Evolutionary conservation across 1,140 invertebrate species (phyloP).

Genomic region (Drosophila pruinosa): DNA sequence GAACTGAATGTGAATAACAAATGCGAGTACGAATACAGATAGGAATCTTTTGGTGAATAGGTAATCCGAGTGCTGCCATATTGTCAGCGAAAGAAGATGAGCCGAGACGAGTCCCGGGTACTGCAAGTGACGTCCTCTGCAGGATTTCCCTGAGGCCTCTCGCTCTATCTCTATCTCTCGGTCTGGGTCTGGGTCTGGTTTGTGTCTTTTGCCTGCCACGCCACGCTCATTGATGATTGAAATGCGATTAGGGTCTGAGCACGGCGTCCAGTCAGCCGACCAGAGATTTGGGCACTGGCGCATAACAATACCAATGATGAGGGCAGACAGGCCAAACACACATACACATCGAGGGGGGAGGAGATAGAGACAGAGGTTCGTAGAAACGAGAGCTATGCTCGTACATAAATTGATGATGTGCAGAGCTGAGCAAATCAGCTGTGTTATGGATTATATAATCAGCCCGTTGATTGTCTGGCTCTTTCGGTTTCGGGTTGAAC

Average conservation of each 20-base stretch:
- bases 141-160: slow-evolving; percentile 24
- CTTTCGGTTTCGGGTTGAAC: slow-evolving; percentile 25
- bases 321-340: slow-evolving; percentile 61
- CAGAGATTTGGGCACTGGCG: slow-evolving; percentile 72
- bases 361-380: neutral
- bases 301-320: slow-evolving; percentile 76
- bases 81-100: neutral
- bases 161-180: neutral
- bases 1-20: slow-evolving; percentile 21
- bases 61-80: slow-evolving; percentile 29
- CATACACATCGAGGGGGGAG: neutral
- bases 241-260: slow-evolving; percentile 73
- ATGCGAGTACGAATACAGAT: slow-evolving; percentile 7
- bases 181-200: neutral
- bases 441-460: slow-evolving; percentile 53
- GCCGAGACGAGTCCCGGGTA: neutral
- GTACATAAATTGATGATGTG: slow-evolving; percentile 57
- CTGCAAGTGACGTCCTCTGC: slow-evolving; percentile 59
- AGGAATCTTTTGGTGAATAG: slow-evolving; percentile 22
- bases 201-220: slow-evolving; percentile 54
- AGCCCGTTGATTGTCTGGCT: neutral
- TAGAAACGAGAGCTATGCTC: neutral
- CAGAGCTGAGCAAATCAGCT: slow-evolving; percentile 52
- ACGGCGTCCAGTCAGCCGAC: slow-evolving; percentile 52
- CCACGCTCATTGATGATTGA: slow-evolving; percentile 70